Evolutionary conservation across 2,888 invertebrate species (phyloP).

Genomic region (Drosophila koepferae): DNA sequence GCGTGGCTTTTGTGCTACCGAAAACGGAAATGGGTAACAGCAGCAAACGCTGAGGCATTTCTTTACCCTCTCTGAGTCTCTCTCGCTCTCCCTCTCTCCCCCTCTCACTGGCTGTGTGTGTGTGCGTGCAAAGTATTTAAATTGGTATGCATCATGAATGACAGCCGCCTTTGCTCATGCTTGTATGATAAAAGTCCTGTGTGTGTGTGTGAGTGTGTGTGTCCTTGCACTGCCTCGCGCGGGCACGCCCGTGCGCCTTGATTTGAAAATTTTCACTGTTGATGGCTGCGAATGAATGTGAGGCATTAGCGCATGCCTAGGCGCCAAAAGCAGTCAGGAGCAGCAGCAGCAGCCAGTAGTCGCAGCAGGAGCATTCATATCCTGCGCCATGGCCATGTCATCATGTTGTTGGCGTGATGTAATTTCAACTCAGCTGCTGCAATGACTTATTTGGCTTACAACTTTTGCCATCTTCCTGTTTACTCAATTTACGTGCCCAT

Average conservation of each 20-base stretch:
- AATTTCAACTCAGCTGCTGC: slow-evolving; percentile 46
- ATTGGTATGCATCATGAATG: slow-evolving; percentile 81
- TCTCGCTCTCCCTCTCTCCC: slow-evolving; percentile 36
- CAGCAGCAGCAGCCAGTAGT: slow-evolving; percentile 4
- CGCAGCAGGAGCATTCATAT: slow-evolving; percentile 15
- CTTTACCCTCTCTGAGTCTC: slow-evolving; percentile 13
- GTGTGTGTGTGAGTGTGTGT: slow-evolving; percentile 17
- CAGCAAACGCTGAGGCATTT: slow-evolving; percentile 51
- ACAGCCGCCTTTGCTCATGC: slow-evolving; percentile 71
- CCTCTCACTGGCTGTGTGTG: slow-evolving; percentile 29
- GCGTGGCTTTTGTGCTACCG: slow-evolving; percentile 77
- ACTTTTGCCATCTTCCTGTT: slow-evolving; percentile 52
- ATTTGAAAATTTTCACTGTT: slow-evolving; percentile 76
- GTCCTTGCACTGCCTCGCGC: slow-evolving; percentile 56
- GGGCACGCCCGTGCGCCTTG: slow-evolving; percentile 43
- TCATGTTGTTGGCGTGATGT: slow-evolving; percentile 47
- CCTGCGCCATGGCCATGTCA: slow-evolving; percentile 31
- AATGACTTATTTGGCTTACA: slow-evolving; percentile 66
- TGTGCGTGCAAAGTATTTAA: slow-evolving; percentile 73
- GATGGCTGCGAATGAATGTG: slow-evolving; percentile 72
- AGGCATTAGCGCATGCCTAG: slow-evolving; percentile 70
- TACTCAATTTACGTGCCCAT: slow-evolving; percentile 47
- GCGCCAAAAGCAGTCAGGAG: slow-evolving; percentile 7
- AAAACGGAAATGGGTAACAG: slow-evolving; percentile 80
- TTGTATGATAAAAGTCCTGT: slow-evolving; percentile 67